Evolutionary conservation across 35 echinoderm and acorn worm genomes (phyloP), one percentile per base, ranked within the genome.

Genomic region (Lytechinus pictus): DNA sequence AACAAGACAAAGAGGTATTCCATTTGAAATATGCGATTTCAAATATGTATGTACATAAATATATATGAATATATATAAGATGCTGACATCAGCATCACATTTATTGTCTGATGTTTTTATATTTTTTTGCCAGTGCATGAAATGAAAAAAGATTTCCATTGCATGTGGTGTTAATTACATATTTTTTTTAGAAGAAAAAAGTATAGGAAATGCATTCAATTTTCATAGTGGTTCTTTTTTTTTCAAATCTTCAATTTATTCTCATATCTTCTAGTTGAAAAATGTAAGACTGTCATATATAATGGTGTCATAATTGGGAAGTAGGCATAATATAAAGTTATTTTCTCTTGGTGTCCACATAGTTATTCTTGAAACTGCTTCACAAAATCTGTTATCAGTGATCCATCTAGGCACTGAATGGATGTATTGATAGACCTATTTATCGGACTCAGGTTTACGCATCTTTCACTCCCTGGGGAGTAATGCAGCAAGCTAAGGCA

Each of bases 1-100:
- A 79, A 79, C 66, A 79, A 79, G 66, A 79, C 66, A 79, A 79
- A 79, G 66, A 79, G 66, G 66, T 79, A 79, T 79, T 79, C 66
- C 66, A 79, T 79, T 79, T 79, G 66, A 79, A 79, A 79, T 79
- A 7, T 79, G 66, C 21, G 66, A 79, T 79, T 79, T 79, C 66
- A 79, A 79, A 79, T 79, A 79, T 21, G 24, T 72, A 13, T 72
- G 66, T 79, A 6, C 4, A 24, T 71, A 71, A 21, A 79, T 79
- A 79, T 79, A 58, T 58, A 79, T 79, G n/a, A 24, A 58, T 58
- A 9, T 58, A 58, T 58, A 79, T n/a, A 79, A 79, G 19, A 79
- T 79, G 66, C 66, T 5, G 66, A 24, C 66, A 79, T 79, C n/a
- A 79, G 66, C 14, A 79, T 79, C 66, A 79, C 19, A 79, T 79